A percentile compares a stretch with the other conserved stretches of the same genome.
These are phyloP conservation scores for Pterobdella sp. DNA, from an alignment of 2,888 invertebrate species.

Conservation along the genomic window DNA sequence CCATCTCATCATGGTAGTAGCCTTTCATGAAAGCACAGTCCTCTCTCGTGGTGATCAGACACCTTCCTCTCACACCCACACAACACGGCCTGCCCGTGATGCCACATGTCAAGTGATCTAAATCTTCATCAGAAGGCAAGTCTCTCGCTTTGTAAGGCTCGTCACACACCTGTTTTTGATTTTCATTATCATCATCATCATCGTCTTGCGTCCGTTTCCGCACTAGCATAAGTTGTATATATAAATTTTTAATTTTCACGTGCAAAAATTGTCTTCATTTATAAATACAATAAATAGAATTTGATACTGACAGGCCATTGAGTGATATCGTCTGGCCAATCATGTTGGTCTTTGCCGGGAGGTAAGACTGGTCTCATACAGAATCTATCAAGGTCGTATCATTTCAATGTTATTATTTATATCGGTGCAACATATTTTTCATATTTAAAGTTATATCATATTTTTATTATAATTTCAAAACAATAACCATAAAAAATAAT, in stretches of 20 bases:
- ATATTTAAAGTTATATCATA: too few relatives aligned
- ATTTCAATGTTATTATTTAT: too few relatives aligned
- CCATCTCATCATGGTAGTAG: slow-evolving; percentile 48
- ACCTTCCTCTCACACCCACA: slow-evolving; percentile 71
- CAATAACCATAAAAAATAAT: too few relatives aligned
- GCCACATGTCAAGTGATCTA: slow-evolving; percentile 75
- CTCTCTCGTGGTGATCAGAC: slow-evolving; percentile 49
- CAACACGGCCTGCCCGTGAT: slow-evolving; percentile 96
- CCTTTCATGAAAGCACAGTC: slow-evolving; percentile 48
- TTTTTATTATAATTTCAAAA: too few relatives aligned
- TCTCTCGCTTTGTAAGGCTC: neutral
- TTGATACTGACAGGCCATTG: slow-evolving; percentile 76
- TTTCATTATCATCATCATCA: too few relatives aligned
- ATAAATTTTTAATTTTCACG: too few relatives aligned
- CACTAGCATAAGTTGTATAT: too few relatives aligned
- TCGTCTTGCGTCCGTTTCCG: too few relatives aligned
- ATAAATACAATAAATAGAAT: neutral
- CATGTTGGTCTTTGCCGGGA: slow-evolving; percentile 70
- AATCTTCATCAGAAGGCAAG: slow-evolving; percentile 31
- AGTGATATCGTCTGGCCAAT: slow-evolving; percentile 96
- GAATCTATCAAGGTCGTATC: slow-evolving; percentile 23
- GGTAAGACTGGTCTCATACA: slow-evolving; percentile 82
- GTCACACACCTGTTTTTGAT: slow-evolving; percentile 26
- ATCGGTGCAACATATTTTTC: too few relatives aligned
- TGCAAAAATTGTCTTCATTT: slow-evolving; percentile 5